Percentiles rank a stretch among this genome's conserved stretches.
Conservation (phyloP, 2,888 invertebrate genomes). For the Synergus itoensis region DNA sequence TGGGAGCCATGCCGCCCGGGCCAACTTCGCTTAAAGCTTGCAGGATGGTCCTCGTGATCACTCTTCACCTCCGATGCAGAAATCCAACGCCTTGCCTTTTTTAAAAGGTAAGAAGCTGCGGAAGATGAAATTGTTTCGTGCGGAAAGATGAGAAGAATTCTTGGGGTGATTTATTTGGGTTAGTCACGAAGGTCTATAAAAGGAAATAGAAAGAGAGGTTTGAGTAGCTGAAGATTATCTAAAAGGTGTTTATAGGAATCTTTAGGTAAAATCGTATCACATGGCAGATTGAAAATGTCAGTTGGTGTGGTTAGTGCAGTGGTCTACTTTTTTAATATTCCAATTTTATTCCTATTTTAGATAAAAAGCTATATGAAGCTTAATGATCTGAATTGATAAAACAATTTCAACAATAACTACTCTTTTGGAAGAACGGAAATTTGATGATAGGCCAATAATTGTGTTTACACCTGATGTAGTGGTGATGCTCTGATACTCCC, state of each 20-base stretch:
- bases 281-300: too few relatives aligned
- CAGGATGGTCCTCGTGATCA: conserved; percentile 60
- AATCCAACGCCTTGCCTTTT: conserved; percentile 60
- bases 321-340: too few relatives aligned
- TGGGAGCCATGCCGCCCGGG: conserved; percentile 77
- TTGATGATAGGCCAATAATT: conserved; percentile 23
- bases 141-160: background rate
- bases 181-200: background rate
- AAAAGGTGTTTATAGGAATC: background rate
- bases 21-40: conserved; percentile 67
- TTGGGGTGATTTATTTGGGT: background rate
- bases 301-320: too few relatives aligned
- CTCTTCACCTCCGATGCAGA: conserved; percentile 65
- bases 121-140: background rate
- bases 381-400: too few relatives aligned
- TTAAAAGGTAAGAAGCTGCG: conserved; percentile 46
- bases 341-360: too few relatives aligned
- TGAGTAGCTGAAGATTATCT: background rate
- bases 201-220: background rate
- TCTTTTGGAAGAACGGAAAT: background rate
- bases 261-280: background rate
- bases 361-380: too few relatives aligned
- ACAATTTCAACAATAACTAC: too few relatives aligned
- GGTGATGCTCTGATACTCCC: background rate
- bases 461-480: conserved; percentile 16